Conservation (phyloP, 2,113 vertebrate species). For the Pogona vitticeps region DNA sequence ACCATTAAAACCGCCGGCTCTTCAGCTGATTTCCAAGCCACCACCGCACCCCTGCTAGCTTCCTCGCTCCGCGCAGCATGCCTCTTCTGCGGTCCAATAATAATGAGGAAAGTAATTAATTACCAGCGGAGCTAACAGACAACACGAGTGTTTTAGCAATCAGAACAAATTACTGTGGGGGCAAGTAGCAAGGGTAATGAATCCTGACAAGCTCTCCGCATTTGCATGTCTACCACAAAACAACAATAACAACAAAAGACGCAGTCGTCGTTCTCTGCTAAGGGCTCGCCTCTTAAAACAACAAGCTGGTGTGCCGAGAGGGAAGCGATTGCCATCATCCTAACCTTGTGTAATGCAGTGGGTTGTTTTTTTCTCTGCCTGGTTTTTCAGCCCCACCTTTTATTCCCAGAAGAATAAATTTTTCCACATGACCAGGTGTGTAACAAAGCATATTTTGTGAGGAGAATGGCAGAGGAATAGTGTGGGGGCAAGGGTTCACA, state of each 20-base stretch:
- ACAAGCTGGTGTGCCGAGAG: neutral
- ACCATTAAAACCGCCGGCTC: neutral
- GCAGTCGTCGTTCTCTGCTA: neutral
- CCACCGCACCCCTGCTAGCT: conserved; percentile 18
- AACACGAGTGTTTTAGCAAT: conserved; percentile 49
- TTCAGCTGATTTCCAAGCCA: neutral
- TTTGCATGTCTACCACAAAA: neutral
- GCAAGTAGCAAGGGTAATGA: conserved; percentile 46
- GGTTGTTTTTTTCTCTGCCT: neutral
- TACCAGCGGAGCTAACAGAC: conserved; percentile 43
- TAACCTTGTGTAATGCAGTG: neutral
- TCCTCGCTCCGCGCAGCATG: conserved; percentile 9
- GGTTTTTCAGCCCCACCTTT: neutral
- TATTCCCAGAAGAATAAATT: too few relatives aligned
- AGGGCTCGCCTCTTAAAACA: accelerated
- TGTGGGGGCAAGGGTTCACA: too few relatives aligned
- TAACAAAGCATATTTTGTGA: too few relatives aligned
- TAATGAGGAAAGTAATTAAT: conserved; percentile 39
- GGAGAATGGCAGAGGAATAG: too few relatives aligned
- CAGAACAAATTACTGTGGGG: conserved; percentile 36
- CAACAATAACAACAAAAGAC: neutral
- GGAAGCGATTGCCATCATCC: neutral
- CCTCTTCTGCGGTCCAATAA: conserved; percentile 23
- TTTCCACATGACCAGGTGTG: too few relatives aligned
- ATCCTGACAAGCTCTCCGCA: conserved; percentile 44